These are phyloP conservation scores for Habrosyne pyritoides DNA, from an alignment of 2,888 invertebrate species.

Conservation along the genomic window DNA sequence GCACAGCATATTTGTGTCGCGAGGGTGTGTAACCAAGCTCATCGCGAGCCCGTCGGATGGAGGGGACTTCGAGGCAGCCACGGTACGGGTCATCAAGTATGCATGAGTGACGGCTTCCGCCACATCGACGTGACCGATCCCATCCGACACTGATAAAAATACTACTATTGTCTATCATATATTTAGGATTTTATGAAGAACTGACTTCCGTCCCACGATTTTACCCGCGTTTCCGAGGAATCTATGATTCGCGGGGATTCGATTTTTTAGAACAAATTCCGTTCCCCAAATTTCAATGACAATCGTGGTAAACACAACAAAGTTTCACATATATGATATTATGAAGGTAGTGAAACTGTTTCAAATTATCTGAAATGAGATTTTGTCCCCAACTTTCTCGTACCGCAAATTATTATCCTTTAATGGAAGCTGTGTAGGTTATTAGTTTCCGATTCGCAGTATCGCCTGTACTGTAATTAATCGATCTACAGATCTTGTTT, in stretches of 20 bases:
- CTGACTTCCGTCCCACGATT: too few species aligned
- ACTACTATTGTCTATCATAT: constrained; percentile 23
- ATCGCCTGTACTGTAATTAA: not conserved
- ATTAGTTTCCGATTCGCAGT: not conserved
- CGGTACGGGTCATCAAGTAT: constrained; percentile 59
- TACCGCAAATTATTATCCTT: not conserved
- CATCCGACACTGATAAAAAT: constrained; percentile 35
- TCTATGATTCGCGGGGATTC: too few species aligned
- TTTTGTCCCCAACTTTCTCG: not conserved
- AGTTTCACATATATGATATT: too few species aligned
- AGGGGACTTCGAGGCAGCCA: constrained; percentile 21
- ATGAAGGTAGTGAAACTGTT: too few species aligned
- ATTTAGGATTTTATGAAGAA: not conserved
- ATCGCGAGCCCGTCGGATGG: constrained; percentile 28
- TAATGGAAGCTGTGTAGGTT: not conserved
- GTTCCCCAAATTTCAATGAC: too few species aligned
- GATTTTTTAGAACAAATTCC: too few species aligned
- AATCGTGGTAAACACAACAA: too few species aligned
- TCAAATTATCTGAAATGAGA: not conserved
- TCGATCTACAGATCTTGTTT: not conserved
- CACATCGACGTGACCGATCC: constrained; percentile 27
- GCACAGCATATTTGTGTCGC: not conserved
- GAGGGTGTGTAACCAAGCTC: not conserved
- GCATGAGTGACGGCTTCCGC: constrained; percentile 62
- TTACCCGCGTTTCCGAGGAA: too few species aligned